Evolutionary conservation across 2,888 invertebrate species (phyloP).

Genomic region (Digitonthophagus gazella): DNA sequence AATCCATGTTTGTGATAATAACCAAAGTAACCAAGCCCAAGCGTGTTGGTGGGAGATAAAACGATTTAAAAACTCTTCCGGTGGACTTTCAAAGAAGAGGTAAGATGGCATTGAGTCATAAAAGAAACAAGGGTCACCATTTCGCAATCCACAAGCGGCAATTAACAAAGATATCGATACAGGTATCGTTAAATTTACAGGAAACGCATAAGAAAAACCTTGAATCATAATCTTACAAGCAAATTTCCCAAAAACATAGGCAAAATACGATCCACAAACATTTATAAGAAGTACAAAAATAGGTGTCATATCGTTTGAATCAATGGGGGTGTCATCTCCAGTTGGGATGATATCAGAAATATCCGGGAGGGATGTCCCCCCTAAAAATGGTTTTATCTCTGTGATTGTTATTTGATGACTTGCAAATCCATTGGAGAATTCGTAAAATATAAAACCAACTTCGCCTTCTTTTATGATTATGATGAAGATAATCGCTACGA

Average conservation of each 20-base stretch:
- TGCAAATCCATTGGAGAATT: slow-evolving; percentile 72
- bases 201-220: slow-evolving; percentile 95
- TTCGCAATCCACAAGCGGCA: slow-evolving; percentile 83
- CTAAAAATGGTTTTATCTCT: slow-evolving; percentile 60
- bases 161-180: slow-evolving; percentile 84
- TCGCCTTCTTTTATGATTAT: slow-evolving; percentile 74
- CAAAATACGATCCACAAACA: slow-evolving; percentile 78
- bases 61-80: slow-evolving; percentile 76
- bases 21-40: slow-evolving; percentile 91
- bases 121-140: slow-evolving; percentile 86
- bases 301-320: slow-evolving; percentile 70
- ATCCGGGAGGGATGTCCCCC: slow-evolving; percentile 67
- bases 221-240: slow-evolving; percentile 97
- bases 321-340: slow-evolving; percentile 71
- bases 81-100: slow-evolving; percentile 88
- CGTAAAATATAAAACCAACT: slow-evolving; percentile 72
- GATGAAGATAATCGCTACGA: slow-evolving; percentile 71
- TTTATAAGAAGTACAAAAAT: slow-evolving; percentile 78
- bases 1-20: slow-evolving; percentile 95
- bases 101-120: slow-evolving; percentile 83
- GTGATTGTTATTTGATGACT: slow-evolving; percentile 67
- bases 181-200: slow-evolving; percentile 90
- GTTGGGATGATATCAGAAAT: slow-evolving; percentile 73
- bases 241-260: slow-evolving; percentile 92
- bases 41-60: slow-evolving; percentile 85